Percentiles rank a stretch among this genome's conserved stretches.
These are phyloP conservation scores for Chromobotia macracanthus DNA, from an alignment of 2,797 vertebrate species.

Conservation along the genomic window DNA sequence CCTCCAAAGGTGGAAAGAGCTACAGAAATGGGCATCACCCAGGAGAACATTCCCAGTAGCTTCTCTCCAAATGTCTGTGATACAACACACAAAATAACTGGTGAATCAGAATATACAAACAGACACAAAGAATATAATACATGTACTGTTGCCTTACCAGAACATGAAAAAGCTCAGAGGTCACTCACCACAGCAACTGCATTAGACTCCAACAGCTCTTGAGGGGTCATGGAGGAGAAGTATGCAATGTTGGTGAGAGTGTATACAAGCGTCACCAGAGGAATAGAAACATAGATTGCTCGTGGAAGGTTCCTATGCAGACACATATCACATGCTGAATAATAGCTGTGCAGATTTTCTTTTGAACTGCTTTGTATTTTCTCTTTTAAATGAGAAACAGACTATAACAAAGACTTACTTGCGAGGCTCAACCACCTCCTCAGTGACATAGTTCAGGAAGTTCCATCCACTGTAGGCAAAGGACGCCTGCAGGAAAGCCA, in stretches of 20 bases:
- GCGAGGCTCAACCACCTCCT: slow-evolving; percentile 92
- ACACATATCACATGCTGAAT: not conserved
- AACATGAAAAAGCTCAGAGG: not conserved
- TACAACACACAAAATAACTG: slow-evolving; percentile 7
- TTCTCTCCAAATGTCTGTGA: slow-evolving; percentile 96
- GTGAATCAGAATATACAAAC: not conserved
- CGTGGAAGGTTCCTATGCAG: slow-evolving; percentile 85
- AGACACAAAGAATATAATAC: not conserved
- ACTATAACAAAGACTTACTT: slow-evolving; percentile 77
- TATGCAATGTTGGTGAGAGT: slow-evolving; percentile 88
- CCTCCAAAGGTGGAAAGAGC: slow-evolving; percentile 96
- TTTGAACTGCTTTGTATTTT: not conserved
- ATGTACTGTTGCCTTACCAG: not conserved
- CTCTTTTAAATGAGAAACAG: not conserved
- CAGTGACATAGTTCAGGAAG: slow-evolving; percentile 97
- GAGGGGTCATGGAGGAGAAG: slow-evolving; percentile 88
- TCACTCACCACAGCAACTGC: slow-evolving; percentile 87
- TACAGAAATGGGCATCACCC: slow-evolving; percentile 96
- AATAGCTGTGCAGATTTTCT: not conserved
- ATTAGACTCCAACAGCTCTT: slow-evolving; percentile 85
- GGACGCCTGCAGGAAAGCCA: slow-evolving; percentile 96
- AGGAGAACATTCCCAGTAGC: slow-evolving; percentile 91
- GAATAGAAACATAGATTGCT: slow-evolving; percentile 89
- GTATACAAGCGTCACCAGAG: slow-evolving; percentile 87
- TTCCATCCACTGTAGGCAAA: slow-evolving; percentile 99